Evolutionary conservation across 2,797 vertebrate species (phyloP).

Genomic region (Gallinago solitaria): DNA sequence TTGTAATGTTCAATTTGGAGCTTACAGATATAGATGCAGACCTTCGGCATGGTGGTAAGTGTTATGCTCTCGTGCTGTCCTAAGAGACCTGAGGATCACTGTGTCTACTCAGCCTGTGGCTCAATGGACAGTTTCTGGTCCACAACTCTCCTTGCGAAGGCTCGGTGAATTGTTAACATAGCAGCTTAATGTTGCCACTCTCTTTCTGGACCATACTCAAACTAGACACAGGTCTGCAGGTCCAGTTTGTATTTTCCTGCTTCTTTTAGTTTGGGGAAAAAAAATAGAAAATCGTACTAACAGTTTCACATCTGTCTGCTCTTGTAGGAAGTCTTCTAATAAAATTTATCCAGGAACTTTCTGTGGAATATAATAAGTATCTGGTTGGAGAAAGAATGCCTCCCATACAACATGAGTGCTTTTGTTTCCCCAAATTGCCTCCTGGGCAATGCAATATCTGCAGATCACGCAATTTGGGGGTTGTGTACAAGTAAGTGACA

Average conservation of each 20-base stretch:
- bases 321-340: constrained; percentile 77
- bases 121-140: not conserved
- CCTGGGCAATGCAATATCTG: constrained; percentile 9
- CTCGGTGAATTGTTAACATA: not conserved
- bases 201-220: not conserved
- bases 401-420: not conserved
- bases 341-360: constrained; percentile 75
- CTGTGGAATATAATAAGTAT: constrained; percentile 67
- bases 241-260: not conserved
- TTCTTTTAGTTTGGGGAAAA: not conserved
- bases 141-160: rapidly evolving
- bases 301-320: not conserved
- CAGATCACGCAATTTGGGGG: not conserved
- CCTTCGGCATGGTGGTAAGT: constrained; percentile 80
- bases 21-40: constrained; percentile 81
- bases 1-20: constrained; percentile 77
- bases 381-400: constrained; percentile 23
- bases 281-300: not conserved
- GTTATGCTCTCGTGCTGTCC: rapidly evolving
- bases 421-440: not conserved
- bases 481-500: constrained; percentile 69
- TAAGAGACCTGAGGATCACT: not conserved
- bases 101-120: not conserved
- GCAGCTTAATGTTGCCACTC: not conserved
- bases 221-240: not conserved